Conservation (phyloP, 1,140 invertebrate species). For the Frieseomelitta varia region DNA sequence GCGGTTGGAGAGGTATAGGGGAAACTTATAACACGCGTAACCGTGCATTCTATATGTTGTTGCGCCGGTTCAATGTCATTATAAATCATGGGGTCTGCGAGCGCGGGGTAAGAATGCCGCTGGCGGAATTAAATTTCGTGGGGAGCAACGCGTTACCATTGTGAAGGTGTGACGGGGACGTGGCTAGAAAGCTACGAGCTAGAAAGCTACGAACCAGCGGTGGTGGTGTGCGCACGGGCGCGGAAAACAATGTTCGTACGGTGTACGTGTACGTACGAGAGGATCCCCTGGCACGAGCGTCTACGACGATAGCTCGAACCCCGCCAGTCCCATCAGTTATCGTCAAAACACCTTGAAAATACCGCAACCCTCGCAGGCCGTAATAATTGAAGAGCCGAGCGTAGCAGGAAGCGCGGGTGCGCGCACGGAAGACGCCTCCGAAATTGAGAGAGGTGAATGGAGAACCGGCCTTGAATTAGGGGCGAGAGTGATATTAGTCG, state of each 20-base stretch:
- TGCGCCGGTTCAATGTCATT: conserved; percentile 43
- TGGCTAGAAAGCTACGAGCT: conserved; percentile 11
- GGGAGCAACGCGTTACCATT: conserved; percentile 42
- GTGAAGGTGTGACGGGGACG: conserved; percentile 8
- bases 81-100: conserved; percentile 50
- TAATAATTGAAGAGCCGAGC: conserved; percentile 65
- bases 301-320: conserved; percentile 30
- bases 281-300: conserved; percentile 25
- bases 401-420: neutral
- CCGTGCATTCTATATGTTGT: conserved; percentile 27
- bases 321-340: conserved; percentile 65
- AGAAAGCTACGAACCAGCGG: neutral
- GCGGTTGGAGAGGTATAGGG: no score
- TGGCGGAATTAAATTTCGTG: conserved; percentile 61
- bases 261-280: conserved; percentile 3
- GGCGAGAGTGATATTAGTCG: conserved; percentile 45
- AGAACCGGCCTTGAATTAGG: conserved; percentile 63
- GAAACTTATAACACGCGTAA: conserved; percentile 38
- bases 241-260: conserved; percentile 57
- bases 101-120: conserved; percentile 41
- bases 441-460: conserved; percentile 66
- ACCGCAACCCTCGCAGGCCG: conserved; percentile 46
- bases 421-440: neutral
- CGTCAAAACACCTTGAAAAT: conserved; percentile 68
- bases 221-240: neutral